phyloP scores from a whole-genome alignment of 2,113 vertebrate species.

The Sakesphorus luctuosus region DNA sequence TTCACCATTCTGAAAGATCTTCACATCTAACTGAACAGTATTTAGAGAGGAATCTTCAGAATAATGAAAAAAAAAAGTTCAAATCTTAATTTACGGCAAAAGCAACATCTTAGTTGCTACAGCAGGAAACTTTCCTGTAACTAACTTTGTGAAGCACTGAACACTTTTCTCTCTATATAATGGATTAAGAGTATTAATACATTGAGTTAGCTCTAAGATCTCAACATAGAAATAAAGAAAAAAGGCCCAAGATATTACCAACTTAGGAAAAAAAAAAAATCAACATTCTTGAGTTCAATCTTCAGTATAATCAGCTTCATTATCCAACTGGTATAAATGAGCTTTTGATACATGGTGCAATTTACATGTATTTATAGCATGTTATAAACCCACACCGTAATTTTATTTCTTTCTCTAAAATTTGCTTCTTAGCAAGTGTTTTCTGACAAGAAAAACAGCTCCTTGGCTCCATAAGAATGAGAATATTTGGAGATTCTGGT shows the following conservation, averaged over 20 bases:
- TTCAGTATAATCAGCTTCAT: neutral
- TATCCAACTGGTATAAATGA: slow-evolving; percentile 17
- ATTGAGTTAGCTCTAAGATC: neutral
- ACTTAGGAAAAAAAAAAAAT: neutral
- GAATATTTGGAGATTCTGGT: neutral
- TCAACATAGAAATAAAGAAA: neutral
- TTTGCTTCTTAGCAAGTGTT: neutral
- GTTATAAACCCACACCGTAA: slow-evolving; percentile 47
- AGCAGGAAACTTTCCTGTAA: neutral
- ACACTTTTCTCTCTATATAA: neutral
- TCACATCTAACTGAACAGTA: neutral
- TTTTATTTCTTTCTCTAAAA: slow-evolving; percentile 37
- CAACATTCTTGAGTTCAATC: neutral
- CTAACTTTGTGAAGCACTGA: neutral
- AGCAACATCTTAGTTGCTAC: neutral
- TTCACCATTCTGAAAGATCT: neutral
- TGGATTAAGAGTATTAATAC: neutral
- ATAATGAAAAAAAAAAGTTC: neutral
- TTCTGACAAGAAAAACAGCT: slow-evolving; percentile 34
- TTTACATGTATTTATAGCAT: slow-evolving; percentile 8
- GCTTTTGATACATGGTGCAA: slow-evolving; percentile 34
- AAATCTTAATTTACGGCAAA: neutral
- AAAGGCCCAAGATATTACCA: neutral
- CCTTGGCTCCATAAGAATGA: neutral
- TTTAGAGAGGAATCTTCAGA: neutral